These are phyloP conservation scores for Gnatocerus cornutus DNA, from an alignment of 2,888 invertebrate genomes.

Conservation along the genomic window DNA sequence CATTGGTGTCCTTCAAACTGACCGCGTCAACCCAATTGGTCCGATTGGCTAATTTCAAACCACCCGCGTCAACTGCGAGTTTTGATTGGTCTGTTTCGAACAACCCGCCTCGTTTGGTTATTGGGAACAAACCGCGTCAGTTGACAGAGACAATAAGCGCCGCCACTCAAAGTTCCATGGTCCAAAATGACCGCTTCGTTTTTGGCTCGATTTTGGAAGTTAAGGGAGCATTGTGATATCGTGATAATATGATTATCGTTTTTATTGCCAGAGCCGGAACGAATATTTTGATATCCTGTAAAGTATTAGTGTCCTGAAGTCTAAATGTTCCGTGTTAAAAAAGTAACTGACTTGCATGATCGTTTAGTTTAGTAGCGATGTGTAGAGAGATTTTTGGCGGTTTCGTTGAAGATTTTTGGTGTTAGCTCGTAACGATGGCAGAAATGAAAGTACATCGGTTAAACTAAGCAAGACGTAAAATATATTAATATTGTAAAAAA, in stretches of 20 bases:
- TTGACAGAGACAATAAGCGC: constrained; percentile 1
- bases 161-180: not conserved
- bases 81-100: too few species aligned
- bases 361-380: constrained; percentile 19
- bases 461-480: constrained; percentile 12
- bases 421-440: constrained; percentile 45
- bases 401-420: constrained; percentile 29
- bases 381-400: not conserved
- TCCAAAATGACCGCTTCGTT: constrained; percentile 1
- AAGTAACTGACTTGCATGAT: constrained; percentile 27
- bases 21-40: not conserved
- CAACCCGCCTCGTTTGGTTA: not conserved
- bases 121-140: not conserved
- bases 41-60: not conserved
- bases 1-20: not conserved
- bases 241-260: constrained; percentile 47
- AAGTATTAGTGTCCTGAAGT: constrained; percentile 2
- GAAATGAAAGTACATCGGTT: constrained; percentile 44
- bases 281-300: constrained; percentile 45
- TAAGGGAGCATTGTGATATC: constrained; percentile 46
- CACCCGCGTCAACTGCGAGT: not conserved
- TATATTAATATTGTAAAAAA: constrained; percentile 33
- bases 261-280: constrained; percentile 35
- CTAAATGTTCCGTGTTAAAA: constrained; percentile 11
- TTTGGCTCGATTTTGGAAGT: constrained; percentile 16